These are phyloP conservation scores for Acanthornis magna DNA, from an alignment of 2,797 vertebrate genomes.

Conservation along the genomic window DNA sequence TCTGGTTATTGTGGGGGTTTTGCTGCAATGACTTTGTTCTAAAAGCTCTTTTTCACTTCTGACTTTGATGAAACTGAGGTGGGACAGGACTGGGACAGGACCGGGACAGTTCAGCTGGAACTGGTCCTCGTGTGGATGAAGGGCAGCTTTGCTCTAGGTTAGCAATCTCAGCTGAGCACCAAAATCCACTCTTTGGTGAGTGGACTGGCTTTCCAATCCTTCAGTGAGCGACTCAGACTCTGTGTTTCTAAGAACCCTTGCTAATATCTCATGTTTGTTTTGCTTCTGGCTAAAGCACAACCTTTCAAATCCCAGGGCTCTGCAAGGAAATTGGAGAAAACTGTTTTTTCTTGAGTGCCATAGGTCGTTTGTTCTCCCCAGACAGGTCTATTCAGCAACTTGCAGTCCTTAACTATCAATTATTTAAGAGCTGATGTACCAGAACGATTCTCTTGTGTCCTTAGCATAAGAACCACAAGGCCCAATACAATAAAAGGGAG, in stretches of 20 bases:
- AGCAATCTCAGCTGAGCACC: not conserved
- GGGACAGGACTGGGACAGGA: not conserved
- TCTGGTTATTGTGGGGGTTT: not conserved
- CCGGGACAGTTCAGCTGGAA: not conserved
- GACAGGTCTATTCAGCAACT: constrained; percentile 22
- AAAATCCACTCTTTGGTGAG: not conserved
- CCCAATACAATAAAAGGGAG: constrained; percentile 43
- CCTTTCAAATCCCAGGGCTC: not conserved
- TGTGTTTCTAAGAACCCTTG: not conserved
- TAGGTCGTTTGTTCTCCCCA: constrained; percentile 24
- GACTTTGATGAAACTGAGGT: not conserved
- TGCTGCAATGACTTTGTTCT: not conserved
- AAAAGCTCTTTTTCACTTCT: accelerated
- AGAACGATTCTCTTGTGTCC: constrained; percentile 24
- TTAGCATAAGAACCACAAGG: constrained; percentile 23
- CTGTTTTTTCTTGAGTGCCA: not conserved
- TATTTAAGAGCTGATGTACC: constrained; percentile 40
- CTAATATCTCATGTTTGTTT: constrained; percentile 19
- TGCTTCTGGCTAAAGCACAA: not conserved
- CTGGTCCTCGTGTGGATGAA: accelerated
- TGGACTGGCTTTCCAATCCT: not conserved
- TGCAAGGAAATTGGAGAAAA: constrained; percentile 31
- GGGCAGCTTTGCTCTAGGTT: not conserved
- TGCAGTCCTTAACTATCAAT: constrained; percentile 51
- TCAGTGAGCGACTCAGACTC: not conserved